These are phyloP conservation scores for Philereme transversata DNA, from an alignment of 2,888 invertebrate species.

Conservation along the genomic window DNA sequence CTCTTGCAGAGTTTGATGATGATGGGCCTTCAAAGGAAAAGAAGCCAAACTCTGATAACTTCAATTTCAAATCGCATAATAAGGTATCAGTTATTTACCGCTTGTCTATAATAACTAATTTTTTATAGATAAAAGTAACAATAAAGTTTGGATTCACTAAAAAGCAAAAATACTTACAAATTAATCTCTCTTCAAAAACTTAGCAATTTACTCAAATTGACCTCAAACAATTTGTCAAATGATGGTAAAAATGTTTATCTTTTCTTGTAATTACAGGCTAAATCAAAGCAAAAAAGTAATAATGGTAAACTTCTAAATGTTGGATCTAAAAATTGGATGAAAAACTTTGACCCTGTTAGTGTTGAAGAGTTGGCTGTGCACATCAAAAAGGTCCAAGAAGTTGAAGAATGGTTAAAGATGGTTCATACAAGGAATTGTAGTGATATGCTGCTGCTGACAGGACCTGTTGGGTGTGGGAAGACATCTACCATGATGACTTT, in stretches of 20 bases:
- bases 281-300: constrained; percentile 21
- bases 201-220: too few relatives aligned
- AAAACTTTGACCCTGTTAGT: constrained; percentile 83
- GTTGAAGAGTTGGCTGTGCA: constrained; percentile 89
- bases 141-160: too few relatives aligned
- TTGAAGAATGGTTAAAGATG: constrained; percentile 86
- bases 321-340: constrained; percentile 82
- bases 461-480: constrained; percentile 94
- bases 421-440: constrained; percentile 56
- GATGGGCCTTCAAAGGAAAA: constrained; percentile 49
- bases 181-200: too few relatives aligned
- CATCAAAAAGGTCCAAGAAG: constrained; percentile 88
- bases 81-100: constrained; percentile 11
- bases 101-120: not conserved
- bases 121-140: too few relatives aligned
- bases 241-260: not conserved
- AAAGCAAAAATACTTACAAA: too few relatives aligned
- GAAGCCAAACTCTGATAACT: constrained; percentile 33
- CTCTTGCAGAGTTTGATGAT: constrained; percentile 68
- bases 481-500: constrained; percentile 88
- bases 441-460: constrained; percentile 88
- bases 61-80: constrained; percentile 15
- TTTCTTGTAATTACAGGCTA: constrained; percentile 14
- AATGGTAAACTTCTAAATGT: constrained; percentile 34
- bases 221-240: not conserved